phyloP scores from a whole-genome alignment of 2,888 invertebrate genomes.

The Chorisops tibialis region DNA sequence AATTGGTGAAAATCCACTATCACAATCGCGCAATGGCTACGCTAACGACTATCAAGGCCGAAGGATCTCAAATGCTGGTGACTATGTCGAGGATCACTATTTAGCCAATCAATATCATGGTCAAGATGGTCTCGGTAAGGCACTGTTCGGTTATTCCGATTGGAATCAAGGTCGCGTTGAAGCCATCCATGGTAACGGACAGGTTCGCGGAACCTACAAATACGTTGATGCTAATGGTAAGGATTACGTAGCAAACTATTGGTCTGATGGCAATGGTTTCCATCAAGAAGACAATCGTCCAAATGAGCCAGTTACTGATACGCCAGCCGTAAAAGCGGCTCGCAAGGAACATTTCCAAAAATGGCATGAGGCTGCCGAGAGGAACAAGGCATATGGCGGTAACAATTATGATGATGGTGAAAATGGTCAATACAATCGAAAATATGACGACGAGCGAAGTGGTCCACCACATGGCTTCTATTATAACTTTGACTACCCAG shows the following conservation, averaged over 20 bases:
- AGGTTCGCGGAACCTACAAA: constrained; percentile 68
- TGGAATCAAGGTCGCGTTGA: constrained; percentile 73
- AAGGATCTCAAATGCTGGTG: constrained; percentile 62
- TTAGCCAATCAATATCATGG: constrained; percentile 70
- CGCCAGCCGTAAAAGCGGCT: constrained; percentile 68
- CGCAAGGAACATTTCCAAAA: constrained; percentile 65
- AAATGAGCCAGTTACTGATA: constrained; percentile 63
- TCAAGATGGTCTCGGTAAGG: constrained; percentile 67
- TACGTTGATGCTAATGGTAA: constrained; percentile 59
- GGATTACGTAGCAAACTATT: constrained; percentile 57
- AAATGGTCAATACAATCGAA: constrained; percentile 36
- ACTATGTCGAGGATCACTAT: constrained; percentile 68
- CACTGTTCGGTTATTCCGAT: constrained; percentile 68
- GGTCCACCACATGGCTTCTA: constrained; percentile 69
- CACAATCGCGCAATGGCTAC: constrained; percentile 47
- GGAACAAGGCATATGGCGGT: constrained; percentile 52
- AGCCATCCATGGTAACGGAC: constrained; percentile 63
- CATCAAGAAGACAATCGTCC: constrained; percentile 73
- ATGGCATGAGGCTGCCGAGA: constrained; percentile 65
- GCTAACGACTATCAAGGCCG: constrained; percentile 54
- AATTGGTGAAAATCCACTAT: constrained; percentile 55
- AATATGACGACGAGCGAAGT: constrained; percentile 49
- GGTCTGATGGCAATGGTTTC: constrained; percentile 72
- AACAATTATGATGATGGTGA: constrained; percentile 43
- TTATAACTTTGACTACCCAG: constrained; percentile 68